Percentiles rank a stretch among this genome's conserved stretches.
These are phyloP conservation scores for Leucosticte australis DNA, from an alignment of 2,113 vertebrate species.

Conservation along the genomic window DNA sequence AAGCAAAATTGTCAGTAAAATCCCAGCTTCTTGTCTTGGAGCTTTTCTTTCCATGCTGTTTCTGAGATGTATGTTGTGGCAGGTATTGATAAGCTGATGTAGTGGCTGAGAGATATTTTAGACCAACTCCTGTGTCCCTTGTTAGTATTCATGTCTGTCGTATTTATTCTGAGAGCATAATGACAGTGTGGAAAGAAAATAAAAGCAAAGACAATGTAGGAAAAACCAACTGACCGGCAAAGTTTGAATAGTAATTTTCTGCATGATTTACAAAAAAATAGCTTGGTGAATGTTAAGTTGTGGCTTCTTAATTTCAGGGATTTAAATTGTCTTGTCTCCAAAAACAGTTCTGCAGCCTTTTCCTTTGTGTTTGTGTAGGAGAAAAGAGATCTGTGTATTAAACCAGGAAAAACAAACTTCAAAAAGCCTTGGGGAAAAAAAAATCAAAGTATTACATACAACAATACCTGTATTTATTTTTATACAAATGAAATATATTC, in stretches of 20 bases:
- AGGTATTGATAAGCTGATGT: background rate
- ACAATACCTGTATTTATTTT: slow-evolving; percentile 28
- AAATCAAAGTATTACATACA: background rate
- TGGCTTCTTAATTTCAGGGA: slow-evolving; percentile 6
- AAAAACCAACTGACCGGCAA: background rate
- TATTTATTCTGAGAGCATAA: slow-evolving; percentile 23
- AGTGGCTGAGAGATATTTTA: background rate
- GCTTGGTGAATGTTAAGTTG: background rate
- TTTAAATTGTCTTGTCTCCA: background rate
- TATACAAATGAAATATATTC: background rate
- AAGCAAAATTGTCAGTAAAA: background rate
- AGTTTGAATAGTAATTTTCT: slow-evolving; percentile 13
- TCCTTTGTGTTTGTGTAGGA: background rate
- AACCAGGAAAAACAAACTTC: slow-evolving; percentile 17
- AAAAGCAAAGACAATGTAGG: background rate
- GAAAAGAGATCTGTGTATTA: background rate
- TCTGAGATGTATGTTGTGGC: background rate
- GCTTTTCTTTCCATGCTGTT: background rate
- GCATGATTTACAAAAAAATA: background rate
- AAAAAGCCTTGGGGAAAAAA: background rate
- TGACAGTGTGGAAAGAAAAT: background rate
- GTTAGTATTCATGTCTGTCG: slow-evolving; percentile 26
- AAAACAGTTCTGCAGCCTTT: slow-evolving; percentile 5
- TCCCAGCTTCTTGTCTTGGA: background rate
- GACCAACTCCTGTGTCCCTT: background rate